phyloP scores from a whole-genome alignment of 2,113 vertebrate genomes.

The Ochotona curzoniae region DNA sequence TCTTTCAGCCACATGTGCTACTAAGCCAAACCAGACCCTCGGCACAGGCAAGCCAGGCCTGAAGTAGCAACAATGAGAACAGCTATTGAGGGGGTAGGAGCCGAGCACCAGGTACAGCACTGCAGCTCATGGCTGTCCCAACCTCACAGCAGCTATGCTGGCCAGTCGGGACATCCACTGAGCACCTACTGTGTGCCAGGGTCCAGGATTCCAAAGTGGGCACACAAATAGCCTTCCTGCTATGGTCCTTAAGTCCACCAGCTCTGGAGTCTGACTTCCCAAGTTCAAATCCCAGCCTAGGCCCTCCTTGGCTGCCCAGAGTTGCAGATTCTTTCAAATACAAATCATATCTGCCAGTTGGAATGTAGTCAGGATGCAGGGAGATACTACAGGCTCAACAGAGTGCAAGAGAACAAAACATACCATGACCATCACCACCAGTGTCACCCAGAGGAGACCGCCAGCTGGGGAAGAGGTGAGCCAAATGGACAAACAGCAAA shows the following conservation, averaged over 20 bases:
- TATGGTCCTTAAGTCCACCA: fast-evolving
- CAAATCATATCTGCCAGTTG: too few species aligned
- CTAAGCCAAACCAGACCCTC: background rate
- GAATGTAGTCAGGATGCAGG: fast-evolving
- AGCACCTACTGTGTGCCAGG: background rate
- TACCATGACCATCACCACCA: fast-evolving
- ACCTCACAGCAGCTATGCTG: background rate
- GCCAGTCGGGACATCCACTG: fast-evolving
- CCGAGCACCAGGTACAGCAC: too few species aligned
- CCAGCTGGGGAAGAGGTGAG: background rate
- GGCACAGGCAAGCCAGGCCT: too few species aligned
- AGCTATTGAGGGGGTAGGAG: fast-evolving
- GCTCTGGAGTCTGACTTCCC: background rate
- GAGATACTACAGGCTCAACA: fast-evolving
- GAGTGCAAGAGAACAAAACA: fast-evolving
- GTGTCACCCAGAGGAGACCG: background rate
- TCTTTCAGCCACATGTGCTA: background rate
- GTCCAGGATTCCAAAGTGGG: background rate
- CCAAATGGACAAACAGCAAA: background rate
- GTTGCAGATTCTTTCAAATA: background rate
- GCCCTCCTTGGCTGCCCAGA: background rate
- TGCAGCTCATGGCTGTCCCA: background rate
- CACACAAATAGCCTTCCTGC: background rate
- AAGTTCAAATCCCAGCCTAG: background rate
- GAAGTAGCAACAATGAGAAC: fast-evolving